Percentiles rank a stretch among this genome's conserved stretches.
Evolutionary conservation across 2,888 invertebrate genomes (phyloP).

Genomic region (Formica aserva): DNA sequence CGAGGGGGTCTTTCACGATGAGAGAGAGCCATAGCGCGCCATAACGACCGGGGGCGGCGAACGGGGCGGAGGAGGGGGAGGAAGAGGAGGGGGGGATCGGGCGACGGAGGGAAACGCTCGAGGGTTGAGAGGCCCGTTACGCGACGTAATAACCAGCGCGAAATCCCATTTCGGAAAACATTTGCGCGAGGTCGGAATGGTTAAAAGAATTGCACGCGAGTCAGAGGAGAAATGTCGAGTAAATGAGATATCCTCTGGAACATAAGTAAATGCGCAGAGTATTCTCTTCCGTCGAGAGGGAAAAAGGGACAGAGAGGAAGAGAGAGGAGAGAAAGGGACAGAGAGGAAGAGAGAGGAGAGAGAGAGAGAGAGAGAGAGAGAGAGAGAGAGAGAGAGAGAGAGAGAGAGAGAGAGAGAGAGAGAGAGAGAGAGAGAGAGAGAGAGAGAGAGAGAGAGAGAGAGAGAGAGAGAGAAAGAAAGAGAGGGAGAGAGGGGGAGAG

Average conservation of each 20-base stretch:
- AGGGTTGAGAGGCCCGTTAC: conserved; percentile 69
- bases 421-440: background rate
- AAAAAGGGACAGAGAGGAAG: background rate
- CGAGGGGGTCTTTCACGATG: conserved; percentile 66
- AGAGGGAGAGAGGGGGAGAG: background rate
- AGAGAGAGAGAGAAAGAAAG: background rate
- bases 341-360: background rate
- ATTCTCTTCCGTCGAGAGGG: background rate
- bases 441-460: background rate
- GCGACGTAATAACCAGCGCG: conserved; percentile 67
- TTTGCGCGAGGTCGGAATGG: conserved; percentile 29
- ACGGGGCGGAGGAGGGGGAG: conserved; percentile 4
- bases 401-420: background rate
- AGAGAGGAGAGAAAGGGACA: background rate
- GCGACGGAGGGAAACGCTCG: conserved; percentile 35
- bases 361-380: background rate
- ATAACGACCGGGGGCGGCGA: conserved; percentile 27
- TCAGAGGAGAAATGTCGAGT: background rate
- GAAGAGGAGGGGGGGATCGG: background rate
- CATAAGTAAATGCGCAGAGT: background rate
- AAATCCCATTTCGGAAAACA: conserved; percentile 59
- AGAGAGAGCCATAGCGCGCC: conserved; percentile 17
- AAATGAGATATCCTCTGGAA: conserved; percentile 24
- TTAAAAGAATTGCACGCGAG: conserved; percentile 38
- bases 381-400: too few species aligned